Evolutionary conservation across 1,140 invertebrate species (phyloP).

Genomic region (Micrasema longulum): DNA sequence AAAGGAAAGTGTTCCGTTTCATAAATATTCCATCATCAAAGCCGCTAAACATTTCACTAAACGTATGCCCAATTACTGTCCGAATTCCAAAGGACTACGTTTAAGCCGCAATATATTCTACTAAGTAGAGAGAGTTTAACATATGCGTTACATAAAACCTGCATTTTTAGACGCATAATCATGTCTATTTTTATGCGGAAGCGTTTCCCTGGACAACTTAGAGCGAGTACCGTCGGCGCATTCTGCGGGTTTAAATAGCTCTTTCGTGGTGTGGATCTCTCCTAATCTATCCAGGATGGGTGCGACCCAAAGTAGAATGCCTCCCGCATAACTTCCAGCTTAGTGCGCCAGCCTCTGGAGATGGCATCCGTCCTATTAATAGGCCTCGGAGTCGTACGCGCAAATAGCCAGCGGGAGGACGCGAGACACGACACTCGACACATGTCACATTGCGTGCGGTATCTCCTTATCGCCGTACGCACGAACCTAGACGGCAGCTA

Average conservation of each 20-base stretch:
- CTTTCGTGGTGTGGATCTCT: constrained; percentile 9
- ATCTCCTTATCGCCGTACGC: constrained; percentile 2
- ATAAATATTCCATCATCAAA: constrained; percentile 2
- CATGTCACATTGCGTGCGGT: neutral
- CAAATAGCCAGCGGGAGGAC: constrained; percentile 27
- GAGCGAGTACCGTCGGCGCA: constrained; percentile 11
- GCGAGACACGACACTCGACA: no score
- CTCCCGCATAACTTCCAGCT: constrained; percentile 34
- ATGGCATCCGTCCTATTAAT: constrained; percentile 13
- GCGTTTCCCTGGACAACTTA: constrained; percentile 9
- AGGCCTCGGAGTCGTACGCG: constrained; percentile 2
- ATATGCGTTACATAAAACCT: constrained; percentile 15
- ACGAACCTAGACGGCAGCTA: neutral
- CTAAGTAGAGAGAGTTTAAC: neutral
- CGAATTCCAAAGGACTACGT: constrained; percentile 7
- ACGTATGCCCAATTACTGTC: constrained; percentile 6
- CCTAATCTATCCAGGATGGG: constrained; percentile 13
- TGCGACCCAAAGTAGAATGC: constrained; percentile 24
- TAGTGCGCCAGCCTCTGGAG: constrained; percentile 20
- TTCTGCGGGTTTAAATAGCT: constrained; percentile 22
- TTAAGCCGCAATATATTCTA: constrained; percentile 6
- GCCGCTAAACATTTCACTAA: constrained; percentile 6
- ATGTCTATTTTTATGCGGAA: constrained; percentile 18
- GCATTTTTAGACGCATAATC: neutral
- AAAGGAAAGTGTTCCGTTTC: neutral